phyloP scores from a whole-genome alignment of 1,140 invertebrate species.

The Dreissena polymorpha region DNA sequence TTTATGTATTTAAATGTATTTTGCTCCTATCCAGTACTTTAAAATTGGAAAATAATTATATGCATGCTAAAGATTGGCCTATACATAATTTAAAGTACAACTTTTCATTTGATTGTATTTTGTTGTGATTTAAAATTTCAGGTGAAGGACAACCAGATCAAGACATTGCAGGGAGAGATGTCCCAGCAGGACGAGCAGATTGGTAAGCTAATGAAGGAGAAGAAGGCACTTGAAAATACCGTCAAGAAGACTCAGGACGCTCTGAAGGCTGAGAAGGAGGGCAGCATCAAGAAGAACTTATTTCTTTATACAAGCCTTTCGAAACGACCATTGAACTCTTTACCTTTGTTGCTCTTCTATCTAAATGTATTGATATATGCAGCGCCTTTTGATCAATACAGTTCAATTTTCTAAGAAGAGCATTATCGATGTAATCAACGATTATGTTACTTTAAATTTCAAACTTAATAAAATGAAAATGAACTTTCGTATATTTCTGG shows the following conservation, averaged over 20 bases:
- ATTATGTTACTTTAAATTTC: no score
- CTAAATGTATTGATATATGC: neutral
- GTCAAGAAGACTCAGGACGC: conserved; percentile 97
- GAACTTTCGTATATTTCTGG: no score
- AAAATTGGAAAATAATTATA: no score
- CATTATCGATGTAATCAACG: no score
- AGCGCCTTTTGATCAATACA: neutral
- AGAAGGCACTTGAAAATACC: conserved; percentile 96
- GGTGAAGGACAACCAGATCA: conserved; percentile 98
- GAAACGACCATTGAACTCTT: neutral
- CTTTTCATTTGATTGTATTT: no score
- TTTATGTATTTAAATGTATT: no score
- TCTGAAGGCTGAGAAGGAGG: conserved; percentile 97
- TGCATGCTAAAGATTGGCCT: no score
- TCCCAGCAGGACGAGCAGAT: conserved; percentile 99
- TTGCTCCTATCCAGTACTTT: no score
- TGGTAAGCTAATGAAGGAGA: conserved; percentile 99
- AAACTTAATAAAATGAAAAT: no score
- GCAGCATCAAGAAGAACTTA: conserved; percentile 81
- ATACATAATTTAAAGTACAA: no score
- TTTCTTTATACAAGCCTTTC: neutral
- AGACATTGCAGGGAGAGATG: conserved; percentile 95
- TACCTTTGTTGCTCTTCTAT: neutral
- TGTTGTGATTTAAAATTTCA: no score
- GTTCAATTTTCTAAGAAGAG: neutral